phyloP scores from a whole-genome alignment of 2,113 vertebrate genomes.

The Podilymbus podiceps region DNA sequence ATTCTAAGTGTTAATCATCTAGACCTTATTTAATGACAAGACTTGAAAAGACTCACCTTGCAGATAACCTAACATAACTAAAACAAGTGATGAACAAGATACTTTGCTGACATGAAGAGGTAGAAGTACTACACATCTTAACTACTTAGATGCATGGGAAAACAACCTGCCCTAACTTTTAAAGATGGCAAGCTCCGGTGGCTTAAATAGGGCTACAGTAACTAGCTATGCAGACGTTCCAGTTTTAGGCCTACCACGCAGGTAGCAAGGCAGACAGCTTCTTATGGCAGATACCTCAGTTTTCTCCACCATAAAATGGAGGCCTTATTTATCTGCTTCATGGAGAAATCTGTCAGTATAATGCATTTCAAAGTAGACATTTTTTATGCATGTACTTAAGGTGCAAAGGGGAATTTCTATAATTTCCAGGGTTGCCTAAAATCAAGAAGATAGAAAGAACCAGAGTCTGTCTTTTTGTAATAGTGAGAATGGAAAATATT shows the following conservation, averaged over 20 bases:
- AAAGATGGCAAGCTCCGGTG: background rate
- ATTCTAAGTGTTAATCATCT: background rate
- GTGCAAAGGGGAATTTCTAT: background rate
- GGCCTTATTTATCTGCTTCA: background rate
- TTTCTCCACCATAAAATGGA: background rate
- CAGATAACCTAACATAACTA: background rate
- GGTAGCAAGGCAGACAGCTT: background rate
- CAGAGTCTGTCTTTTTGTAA: background rate
- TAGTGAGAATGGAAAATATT: background rate
- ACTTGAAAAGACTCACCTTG: background rate
- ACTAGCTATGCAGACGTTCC: fast-evolving
- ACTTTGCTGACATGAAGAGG: background rate
- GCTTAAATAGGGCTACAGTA: background rate
- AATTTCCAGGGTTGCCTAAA: background rate
- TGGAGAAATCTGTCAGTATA: background rate
- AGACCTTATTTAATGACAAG: background rate
- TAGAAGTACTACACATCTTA: background rate
- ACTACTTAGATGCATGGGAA: background rate
- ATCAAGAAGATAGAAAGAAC: background rate
- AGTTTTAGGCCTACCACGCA: background rate
- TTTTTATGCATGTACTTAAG: background rate
- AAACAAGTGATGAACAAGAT: background rate
- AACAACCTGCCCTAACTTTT: background rate
- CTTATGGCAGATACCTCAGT: background rate
- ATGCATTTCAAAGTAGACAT: background rate